Percentiles rank a stretch among this genome's conserved stretches.
phyloP scores from a whole-genome alignment of 2,888 invertebrate genomes.

The Cryptus viduatorius region DNA sequence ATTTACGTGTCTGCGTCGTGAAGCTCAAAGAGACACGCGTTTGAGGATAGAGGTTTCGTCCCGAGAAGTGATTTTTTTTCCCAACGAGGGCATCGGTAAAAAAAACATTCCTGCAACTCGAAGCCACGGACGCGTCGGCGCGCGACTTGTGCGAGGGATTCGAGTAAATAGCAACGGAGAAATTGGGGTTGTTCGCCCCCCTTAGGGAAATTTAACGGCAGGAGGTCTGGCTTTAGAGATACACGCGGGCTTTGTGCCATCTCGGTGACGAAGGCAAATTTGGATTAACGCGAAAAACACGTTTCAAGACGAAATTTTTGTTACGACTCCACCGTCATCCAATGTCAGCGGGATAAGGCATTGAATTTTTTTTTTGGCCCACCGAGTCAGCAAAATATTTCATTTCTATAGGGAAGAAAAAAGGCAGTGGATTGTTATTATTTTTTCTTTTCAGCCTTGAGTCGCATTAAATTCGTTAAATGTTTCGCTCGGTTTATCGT shows the following conservation, averaged over 20 bases:
- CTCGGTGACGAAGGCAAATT: constrained; percentile 5
- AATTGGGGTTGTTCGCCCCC: constrained; percentile 8
- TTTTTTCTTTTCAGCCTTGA: neutral
- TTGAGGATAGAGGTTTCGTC: neutral
- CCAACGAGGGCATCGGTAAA: no score
- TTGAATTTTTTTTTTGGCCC: neutral
- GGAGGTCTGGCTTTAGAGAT: neutral
- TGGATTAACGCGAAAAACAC: constrained; percentile 6
- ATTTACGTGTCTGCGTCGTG: neutral
- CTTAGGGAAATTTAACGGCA: neutral
- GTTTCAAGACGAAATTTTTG: neutral
- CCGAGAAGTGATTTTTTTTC: constrained; percentile 3
- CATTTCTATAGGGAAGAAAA: neutral
- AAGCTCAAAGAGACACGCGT: neutral
- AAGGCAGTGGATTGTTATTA: neutral
- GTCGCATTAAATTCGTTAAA: neutral
- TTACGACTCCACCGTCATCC: neutral
- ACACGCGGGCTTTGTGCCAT: neutral
- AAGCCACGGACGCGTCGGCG: constrained; percentile 4
- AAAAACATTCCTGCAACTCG: neutral
- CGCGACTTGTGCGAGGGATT: neutral
- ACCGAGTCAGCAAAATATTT: neutral
- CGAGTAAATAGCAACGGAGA: neutral
- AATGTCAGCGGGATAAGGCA: neutral
- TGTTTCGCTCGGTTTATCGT: no score